Evolutionary conservation across 2,797 vertebrate species (phyloP).

Genomic region (Pangasius sanitwongsei): DNA sequence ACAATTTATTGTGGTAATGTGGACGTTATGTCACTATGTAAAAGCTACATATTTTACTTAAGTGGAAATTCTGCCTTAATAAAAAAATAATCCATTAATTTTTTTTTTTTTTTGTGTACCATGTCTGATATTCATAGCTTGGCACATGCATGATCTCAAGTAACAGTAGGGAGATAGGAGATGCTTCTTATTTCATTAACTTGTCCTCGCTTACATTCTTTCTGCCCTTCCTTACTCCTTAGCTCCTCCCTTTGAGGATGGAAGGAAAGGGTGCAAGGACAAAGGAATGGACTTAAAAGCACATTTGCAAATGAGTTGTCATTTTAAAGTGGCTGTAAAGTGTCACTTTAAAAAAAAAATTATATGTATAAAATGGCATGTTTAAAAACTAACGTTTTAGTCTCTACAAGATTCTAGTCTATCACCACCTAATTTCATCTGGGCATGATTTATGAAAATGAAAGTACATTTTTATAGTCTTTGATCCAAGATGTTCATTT

Average conservation of each 20-base stretch:
- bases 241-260: background rate
- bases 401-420: background rate
- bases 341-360: background rate
- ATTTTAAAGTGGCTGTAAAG: background rate
- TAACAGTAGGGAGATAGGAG: background rate
- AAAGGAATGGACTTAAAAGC: background rate
- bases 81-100: background rate
- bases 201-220: background rate
- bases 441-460: background rate
- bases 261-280: background rate
- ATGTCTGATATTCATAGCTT: background rate
- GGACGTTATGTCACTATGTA: background rate
- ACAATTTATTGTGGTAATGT: background rate
- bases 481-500: background rate
- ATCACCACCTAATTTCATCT: background rate
- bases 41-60: background rate
- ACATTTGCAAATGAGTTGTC: conserved; percentile 4
- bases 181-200: background rate
- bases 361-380: too few relatives aligned
- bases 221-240: background rate
- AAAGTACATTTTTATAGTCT: background rate
- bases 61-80: background rate
- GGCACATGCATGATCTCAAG: background rate
- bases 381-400: background rate
- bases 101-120: background rate